Conservation (phyloP, 2,888 invertebrate genomes). For the Perizoma affinitatum region DNA sequence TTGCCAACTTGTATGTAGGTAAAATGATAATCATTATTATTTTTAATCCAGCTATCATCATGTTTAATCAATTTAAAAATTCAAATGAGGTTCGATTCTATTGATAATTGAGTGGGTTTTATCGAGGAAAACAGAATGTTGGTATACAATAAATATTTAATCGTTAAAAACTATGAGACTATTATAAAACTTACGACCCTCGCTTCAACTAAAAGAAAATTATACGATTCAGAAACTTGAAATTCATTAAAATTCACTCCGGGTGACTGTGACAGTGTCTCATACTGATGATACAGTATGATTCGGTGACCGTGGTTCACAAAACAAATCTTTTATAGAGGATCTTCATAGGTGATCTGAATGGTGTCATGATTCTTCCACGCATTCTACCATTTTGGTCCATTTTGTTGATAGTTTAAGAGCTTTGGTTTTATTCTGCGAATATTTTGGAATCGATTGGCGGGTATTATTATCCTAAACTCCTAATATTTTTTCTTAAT, state of each 20-base stretch:
- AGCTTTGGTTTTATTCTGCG: no score
- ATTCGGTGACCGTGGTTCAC: neutral
- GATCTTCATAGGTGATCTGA: no score
- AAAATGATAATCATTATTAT: conserved; percentile 23
- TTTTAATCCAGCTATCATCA: conserved; percentile 20
- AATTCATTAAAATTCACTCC: conserved; percentile 70
- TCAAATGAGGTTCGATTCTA: conserved; percentile 43
- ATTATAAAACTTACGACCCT: conserved; percentile 51
- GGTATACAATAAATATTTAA: conserved; percentile 55
- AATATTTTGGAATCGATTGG: no score
- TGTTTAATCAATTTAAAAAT: conserved; percentile 39
- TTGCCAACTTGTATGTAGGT: conserved; percentile 5
- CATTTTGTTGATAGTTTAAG: no score
- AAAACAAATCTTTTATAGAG: no score
- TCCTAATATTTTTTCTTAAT: no score
- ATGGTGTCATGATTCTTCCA: no score
- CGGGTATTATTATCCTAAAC: no score
- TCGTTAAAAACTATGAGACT: conserved; percentile 60
- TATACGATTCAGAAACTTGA: conserved; percentile 52
- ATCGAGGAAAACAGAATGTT: conserved; percentile 40
- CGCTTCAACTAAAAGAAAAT: conserved; percentile 42
- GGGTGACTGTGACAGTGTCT: conserved; percentile 60
- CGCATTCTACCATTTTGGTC: no score
- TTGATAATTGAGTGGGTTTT: conserved; percentile 40
- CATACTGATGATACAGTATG: conserved; percentile 45